Evolutionary conservation across 2,888 invertebrate species (phyloP).

Genomic region (Tetranychus piercei): DNA sequence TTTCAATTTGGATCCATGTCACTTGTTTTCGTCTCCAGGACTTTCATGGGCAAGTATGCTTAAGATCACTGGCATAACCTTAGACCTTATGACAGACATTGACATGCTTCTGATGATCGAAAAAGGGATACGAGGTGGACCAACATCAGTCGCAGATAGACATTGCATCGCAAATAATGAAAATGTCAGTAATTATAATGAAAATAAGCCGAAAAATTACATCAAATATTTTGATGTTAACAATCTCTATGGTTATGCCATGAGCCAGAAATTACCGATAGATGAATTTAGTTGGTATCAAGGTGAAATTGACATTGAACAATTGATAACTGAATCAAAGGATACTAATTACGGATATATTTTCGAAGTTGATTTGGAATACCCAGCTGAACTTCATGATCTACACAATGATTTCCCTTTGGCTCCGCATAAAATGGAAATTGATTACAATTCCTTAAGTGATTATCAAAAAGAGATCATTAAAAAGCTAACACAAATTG

Average conservation of each 20-base stretch:
- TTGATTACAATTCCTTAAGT: not conserved
- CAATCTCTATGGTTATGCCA: not conserved
- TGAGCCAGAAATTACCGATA: constrained; percentile 17
- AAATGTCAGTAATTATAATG: not conserved
- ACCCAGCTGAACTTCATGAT: not conserved
- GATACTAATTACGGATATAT: not conserved
- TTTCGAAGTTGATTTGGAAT: constrained; percentile 2
- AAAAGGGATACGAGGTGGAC: constrained; percentile 8
- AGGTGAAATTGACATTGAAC: not conserved
- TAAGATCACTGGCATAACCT: too few relatives aligned
- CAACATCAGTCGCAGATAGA: not conserved
- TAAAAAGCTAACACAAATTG: too few relatives aligned
- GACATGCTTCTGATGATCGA: constrained; percentile 4
- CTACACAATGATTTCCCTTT: not conserved
- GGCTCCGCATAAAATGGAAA: not conserved
- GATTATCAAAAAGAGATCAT: not conserved
- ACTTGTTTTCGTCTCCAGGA: too few relatives aligned
- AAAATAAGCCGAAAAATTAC: not conserved
- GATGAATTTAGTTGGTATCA: constrained; percentile 18
- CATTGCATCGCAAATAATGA: constrained; percentile 13
- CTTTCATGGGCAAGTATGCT: too few relatives aligned
- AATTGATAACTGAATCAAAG: not conserved
- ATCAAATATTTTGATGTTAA: constrained; percentile 5
- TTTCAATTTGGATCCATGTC: too few relatives aligned
- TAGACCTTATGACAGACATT: not conserved